A percentile compares a stretch with the other conserved stretches of the same genome.
Evolutionary conservation across 2,888 invertebrate species (phyloP).

Genomic region (Tipula lateralis): DNA sequence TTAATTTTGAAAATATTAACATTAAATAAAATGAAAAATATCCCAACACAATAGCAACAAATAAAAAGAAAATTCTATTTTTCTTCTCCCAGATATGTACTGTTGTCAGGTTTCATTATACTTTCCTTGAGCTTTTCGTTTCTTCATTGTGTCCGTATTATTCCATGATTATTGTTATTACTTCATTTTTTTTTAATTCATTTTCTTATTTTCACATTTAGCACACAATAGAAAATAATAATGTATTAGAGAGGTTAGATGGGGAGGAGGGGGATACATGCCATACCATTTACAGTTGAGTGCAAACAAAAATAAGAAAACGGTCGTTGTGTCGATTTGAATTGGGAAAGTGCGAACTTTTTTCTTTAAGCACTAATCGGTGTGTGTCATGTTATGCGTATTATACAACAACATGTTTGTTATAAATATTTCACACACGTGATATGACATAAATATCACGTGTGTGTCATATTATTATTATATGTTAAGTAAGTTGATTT

Average conservation of each 20-base stretch:
- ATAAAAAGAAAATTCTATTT: not conserved
- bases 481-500: not conserved
- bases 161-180: not conserved
- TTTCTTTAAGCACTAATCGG: not conserved
- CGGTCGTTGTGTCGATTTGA: not conserved
- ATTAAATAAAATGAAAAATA: conserved; percentile 19
- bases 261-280: not conserved
- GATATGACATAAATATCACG: not conserved
- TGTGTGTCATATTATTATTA: not conserved
- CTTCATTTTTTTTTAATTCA: not conserved
- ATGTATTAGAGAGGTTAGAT: not conserved
- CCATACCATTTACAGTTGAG: too few relatives aligned
- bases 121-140: not conserved
- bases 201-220: conserved; percentile 24
- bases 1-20: not conserved
- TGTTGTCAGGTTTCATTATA: conserved; percentile 11
- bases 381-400: not conserved
- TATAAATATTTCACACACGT: not conserved
- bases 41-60: not conserved
- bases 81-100: not conserved
- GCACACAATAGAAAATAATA: not conserved
- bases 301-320: not conserved
- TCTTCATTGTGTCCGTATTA: not conserved
- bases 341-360: not conserved
- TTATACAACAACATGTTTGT: conserved; percentile 7